Evolutionary conservation across 1,140 invertebrate genomes (phyloP), one percentile per base, ranked within the genome.

Genomic region (Lepidurus packardi): DNA sequence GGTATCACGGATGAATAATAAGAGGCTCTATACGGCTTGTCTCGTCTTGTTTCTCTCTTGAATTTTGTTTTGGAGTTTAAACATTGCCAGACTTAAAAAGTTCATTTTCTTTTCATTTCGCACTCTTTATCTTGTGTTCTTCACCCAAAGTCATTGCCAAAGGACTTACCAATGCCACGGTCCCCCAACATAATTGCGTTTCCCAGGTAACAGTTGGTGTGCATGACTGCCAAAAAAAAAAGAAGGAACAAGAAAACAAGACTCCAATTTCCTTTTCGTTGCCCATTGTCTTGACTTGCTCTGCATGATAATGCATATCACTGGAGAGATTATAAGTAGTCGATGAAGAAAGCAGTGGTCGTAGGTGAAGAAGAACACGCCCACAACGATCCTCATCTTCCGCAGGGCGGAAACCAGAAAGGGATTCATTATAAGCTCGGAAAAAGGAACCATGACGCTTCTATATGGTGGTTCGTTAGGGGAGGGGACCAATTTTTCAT

Each of bases 141-240:
- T 16, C 53, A 34, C 34, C 16, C 53, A 65, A 47, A 65, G 53
- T 65, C 53, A 13, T 65, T 21, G 21, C n/a, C 53, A 65, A 65
- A 65, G 53, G 53, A n/a, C 16, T 16, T 65, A 65, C 21, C 53
- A 65, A 16, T 65, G 53, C 53, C 53, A 65, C 53, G 53, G 9
- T 65, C 53, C 21, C 53, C 13, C 3, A 65, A 21, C 1, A 34
- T n/a, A 65, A 65, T 65, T 13, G 16, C 16, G 53, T 65, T 65
- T 65, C 53, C 53, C 53, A 65, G 16, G 53, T 65, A 65, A 65
- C 21, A 65, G 21, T 65, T 65, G 53, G 53, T 65, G 53, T 65
- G 53, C 53, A 65, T 65, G 53, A 65, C 53, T 65, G 53, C 21
- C 34, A 34, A 34, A 34, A 34, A 34, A 34, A 34, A 34, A 34